Percentiles rank a stretch among this genome's conserved stretches.
These are phyloP conservation scores for Etia nguti DNA, from an alignment of 2,113 vertebrate genomes.

Conservation along the genomic window DNA sequence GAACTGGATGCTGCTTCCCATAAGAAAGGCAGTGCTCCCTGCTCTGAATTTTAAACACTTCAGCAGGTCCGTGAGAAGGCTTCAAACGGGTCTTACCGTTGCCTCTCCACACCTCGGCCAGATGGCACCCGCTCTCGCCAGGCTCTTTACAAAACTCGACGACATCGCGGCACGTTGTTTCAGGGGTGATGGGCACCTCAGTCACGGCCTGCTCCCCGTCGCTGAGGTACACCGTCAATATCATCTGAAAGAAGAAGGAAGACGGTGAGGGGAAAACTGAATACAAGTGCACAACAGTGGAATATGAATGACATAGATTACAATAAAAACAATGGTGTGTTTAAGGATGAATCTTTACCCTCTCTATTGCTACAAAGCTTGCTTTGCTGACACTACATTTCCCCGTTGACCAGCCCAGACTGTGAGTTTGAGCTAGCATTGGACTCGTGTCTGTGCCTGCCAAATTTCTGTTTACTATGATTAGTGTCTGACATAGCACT, in stretches of 20 bases:
- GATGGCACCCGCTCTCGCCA: slow-evolving; percentile 93
- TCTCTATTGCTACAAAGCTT: not conserved
- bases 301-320: not conserved
- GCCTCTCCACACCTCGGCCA: slow-evolving; percentile 97
- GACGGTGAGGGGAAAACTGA: not conserved
- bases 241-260: slow-evolving; percentile 79
- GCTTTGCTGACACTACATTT: not conserved
- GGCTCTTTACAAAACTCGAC: slow-evolving; percentile 99
- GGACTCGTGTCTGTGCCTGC: slow-evolving; percentile 40
- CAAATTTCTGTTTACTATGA: slow-evolving; percentile 22
- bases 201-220: slow-evolving; percentile 92
- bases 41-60: not conserved
- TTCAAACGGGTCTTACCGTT: slow-evolving; percentile 76
- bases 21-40: not conserved
- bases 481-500: not conserved
- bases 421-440: not conserved
- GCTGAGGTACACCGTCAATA: slow-evolving; percentile 97
- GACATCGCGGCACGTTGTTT: slow-evolving; percentile 95
- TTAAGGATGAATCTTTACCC: not conserved
- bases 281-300: not conserved
- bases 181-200: slow-evolving; percentile 97
- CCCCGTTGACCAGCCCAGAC: not conserved
- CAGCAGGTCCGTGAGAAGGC: not conserved
- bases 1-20: not conserved
- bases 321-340: not conserved